Base-by-base conservation (phyloP, 2,797 vertebrate genomes). In the Notolepis coatsorum region DNA sequence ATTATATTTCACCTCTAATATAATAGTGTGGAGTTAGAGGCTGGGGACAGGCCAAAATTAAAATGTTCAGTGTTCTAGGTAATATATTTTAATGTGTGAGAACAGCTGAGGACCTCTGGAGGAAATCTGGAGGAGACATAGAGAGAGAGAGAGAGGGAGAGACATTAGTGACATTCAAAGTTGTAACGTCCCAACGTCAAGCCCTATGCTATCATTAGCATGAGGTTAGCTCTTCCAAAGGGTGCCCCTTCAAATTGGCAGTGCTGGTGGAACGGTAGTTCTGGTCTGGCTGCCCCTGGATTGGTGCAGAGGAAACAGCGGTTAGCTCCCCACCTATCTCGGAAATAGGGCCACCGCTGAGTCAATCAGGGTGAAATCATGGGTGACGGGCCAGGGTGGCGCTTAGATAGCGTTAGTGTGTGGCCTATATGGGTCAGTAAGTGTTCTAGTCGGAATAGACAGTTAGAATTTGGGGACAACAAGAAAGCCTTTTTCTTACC, bases 341-440 rank as follows among this genome's bases (percentile, higher is more conserved):
- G 20, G 54, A 66, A 76, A 69, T 33, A 45, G 67, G 59, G 63
- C 62, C 61, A 61, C 64, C 54, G 63, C 54, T 42, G 62, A 79
- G 74, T 80, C 74, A 77, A 60, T 83, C 64, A 54, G 65, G 50
- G 59, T 56, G 70, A 81, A 84, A 82, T 68, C 24, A 52, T 71
- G 65, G 65, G 63, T 84, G 82, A 79, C 72, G 43, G 74, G 57
- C 55, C 55, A 42, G 42, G 28, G 30, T 65, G 35, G 23, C 10
- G 27, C 20, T 7, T 12, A 13, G 4, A 13, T 24, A 12, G 12
- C n/a, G n/a, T n/a, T n/a, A 41, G n/a, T 15, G 38, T 41, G n/a
- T 12, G n/a, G 43, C 21, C 5, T 47, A 21, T 27, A n/a, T 27
- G 13, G 23, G 45, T 47, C 45, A 24, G 43, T 13, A n/a, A n/a